Percentiles rank a stretch among this genome's conserved stretches.
Evolutionary conservation across 2,797 vertebrate genomes (phyloP).

Genomic region (Neostethus bicornis): DNA sequence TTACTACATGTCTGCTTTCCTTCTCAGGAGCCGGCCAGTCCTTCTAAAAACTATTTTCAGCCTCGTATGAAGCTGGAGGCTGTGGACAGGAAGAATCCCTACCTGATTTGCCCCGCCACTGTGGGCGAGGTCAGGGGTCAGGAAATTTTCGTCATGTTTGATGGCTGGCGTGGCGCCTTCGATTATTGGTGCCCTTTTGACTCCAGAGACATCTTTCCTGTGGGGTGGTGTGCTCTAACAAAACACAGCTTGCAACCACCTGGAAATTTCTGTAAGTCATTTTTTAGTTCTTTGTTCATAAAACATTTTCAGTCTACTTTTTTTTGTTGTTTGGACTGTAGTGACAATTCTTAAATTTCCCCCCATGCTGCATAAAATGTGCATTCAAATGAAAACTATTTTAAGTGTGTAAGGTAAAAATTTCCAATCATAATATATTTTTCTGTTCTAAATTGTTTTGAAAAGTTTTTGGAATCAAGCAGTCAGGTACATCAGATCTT

Average conservation of each 20-base stretch:
- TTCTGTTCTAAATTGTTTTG: neutral
- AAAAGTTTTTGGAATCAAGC: neutral
- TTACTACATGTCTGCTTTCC: neutral
- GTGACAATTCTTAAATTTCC: neutral
- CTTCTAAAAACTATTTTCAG: constrained; percentile 88
- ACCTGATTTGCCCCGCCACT: constrained; percentile 93
- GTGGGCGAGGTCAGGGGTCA: constrained; percentile 89
- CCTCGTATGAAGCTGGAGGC: constrained; percentile 96
- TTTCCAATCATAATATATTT: no score
- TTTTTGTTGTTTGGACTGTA: neutral
- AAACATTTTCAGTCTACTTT: neutral
- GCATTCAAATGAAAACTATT: neutral
- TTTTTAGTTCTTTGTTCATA: constrained; percentile 4
- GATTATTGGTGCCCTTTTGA: constrained; percentile 96
- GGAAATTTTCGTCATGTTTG: constrained; percentile 93
- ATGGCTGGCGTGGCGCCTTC: constrained; percentile 94
- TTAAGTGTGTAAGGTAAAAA: no score
- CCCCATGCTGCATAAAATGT: neutral
- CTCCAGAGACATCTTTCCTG: constrained; percentile 93
- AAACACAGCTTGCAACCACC: constrained; percentile 91
- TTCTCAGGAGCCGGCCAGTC: constrained; percentile 86
- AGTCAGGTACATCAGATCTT: neutral
- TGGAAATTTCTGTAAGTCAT: constrained; percentile 88
- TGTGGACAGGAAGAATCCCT: constrained; percentile 94
- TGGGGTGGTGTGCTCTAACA: constrained; percentile 91